A percentile compares a stretch with the other conserved stretches of the same genome.
Evolutionary conservation across 92 coral and sea anemone genomes (phyloP).

Genomic region (Porites rus): DNA sequence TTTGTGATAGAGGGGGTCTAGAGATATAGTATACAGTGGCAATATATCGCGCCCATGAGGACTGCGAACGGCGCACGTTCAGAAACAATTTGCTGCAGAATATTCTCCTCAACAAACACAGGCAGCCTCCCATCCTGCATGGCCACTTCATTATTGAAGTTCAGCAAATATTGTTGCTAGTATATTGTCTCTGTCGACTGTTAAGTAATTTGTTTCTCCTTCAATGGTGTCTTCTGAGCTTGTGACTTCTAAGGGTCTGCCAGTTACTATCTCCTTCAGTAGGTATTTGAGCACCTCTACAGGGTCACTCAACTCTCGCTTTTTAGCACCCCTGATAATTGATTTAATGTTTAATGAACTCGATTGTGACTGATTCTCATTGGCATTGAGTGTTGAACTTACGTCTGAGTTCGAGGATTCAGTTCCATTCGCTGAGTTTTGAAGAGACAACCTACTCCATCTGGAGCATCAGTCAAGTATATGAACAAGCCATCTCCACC

Average conservation of each 20-base stretch:
- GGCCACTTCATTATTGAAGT: slow-evolving; percentile 58
- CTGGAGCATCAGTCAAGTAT: too few relatives aligned
- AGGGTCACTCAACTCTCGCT: slow-evolving; percentile 6
- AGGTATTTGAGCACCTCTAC: slow-evolving; percentile 22
- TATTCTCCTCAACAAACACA: slow-evolving; percentile 45
- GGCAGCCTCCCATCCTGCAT: slow-evolving; percentile 71
- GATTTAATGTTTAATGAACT: background rate
- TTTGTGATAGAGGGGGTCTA: too few relatives aligned
- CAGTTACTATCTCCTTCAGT: slow-evolving; percentile 4
- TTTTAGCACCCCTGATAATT: slow-evolving; percentile 30
- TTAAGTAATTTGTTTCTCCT: slow-evolving; percentile 57
- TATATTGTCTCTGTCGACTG: slow-evolving; percentile 59
- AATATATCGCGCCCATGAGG: too few relatives aligned
- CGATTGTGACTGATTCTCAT: background rate
- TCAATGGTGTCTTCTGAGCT: background rate
- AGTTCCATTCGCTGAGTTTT: too few relatives aligned
- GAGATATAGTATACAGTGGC: too few relatives aligned
- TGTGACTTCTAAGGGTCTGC: slow-evolving; percentile 11
- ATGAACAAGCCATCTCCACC: too few relatives aligned
- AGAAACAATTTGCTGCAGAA: slow-evolving; percentile 57
- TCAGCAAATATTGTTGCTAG: slow-evolving; percentile 61
- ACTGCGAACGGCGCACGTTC: background rate
- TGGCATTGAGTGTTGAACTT: slow-evolving; percentile 4
- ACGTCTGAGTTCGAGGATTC: too few relatives aligned
- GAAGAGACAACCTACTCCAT: too few relatives aligned